A percentile compares a stretch with the other conserved stretches of the same genome.
These are phyloP conservation scores for Centropristis striata DNA, from an alignment of 2,113 vertebrate genomes.

Conservation along the genomic window DNA sequence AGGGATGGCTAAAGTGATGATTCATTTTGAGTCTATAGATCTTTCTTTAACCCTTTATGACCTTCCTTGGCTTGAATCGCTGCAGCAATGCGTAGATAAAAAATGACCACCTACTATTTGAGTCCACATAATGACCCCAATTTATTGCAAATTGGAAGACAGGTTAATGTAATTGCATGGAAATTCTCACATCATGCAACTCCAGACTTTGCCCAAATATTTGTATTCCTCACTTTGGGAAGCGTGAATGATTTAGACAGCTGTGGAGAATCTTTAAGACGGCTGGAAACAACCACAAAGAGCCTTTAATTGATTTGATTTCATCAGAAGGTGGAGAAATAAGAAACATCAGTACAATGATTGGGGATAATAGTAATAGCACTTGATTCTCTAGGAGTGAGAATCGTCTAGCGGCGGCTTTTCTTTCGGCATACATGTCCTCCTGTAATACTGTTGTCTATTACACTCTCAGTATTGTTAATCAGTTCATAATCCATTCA, in stretches of 20 bases:
- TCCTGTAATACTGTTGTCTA: background rate
- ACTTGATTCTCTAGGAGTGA: slow-evolving; percentile 38
- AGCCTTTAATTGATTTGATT: slow-evolving; percentile 50
- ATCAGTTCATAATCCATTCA: slow-evolving; percentile 2
- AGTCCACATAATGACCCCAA: slow-evolving; percentile 57
- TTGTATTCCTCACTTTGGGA: slow-evolving; percentile 18
- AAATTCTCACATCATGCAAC: slow-evolving; percentile 33
- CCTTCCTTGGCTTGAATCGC: background rate
- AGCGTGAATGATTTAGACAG: slow-evolving; percentile 51
- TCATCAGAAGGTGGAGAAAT: slow-evolving; percentile 46
- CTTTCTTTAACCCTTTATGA: too few relatives aligned
- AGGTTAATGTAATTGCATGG: slow-evolving; percentile 42
- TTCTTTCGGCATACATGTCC: background rate
- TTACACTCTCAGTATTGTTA: background rate
- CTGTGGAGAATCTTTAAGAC: slow-evolving; percentile 18
- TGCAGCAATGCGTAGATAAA: background rate
- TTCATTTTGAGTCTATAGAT: too few relatives aligned
- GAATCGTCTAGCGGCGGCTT: background rate
- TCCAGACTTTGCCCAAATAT: slow-evolving; percentile 22
- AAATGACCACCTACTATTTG: slow-evolving; percentile 55
- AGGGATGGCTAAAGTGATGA: too few relatives aligned
- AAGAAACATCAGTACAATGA: slow-evolving; percentile 51
- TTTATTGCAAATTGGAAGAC: slow-evolving; percentile 69
- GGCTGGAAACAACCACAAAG: slow-evolving; percentile 12
- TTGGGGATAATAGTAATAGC: slow-evolving; percentile 34